Base-by-base conservation (phyloP, 2,888 invertebrate species). In the Aromia moschata region DNA sequence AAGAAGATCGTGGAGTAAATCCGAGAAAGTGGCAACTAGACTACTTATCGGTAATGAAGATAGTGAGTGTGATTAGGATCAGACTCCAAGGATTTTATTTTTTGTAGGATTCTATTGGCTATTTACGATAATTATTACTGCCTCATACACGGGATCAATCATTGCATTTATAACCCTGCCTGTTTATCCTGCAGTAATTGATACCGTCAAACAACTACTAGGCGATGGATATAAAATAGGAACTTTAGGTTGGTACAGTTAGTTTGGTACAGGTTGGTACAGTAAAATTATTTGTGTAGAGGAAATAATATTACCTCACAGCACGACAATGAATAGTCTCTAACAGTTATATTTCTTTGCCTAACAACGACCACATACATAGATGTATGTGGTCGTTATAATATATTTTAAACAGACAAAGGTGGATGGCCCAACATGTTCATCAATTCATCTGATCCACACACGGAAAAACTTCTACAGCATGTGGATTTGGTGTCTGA, bases 151-250 rank as follows among this genome's bases (percentile, higher is more conserved):
- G 0, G 91, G 92, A 1, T 92, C 91, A 0, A 92, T 93, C 17
- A 92, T 93, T 73, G 92, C 92, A 0, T 93, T 92, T 77, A 92
- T 93, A 5, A 92, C 92, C 0, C 77, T 92, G 45, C 92, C 92
- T 0, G 83, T 89, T 0, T 91, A 87, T 79, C 92, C 92, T 0
- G 85, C 86, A 64, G 90, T 91, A 0, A 84, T 91, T 2, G 91
- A 93, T 71, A 86, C 87, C 0, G 85, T 89, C 1, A 72, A 84
- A 40, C 88, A 92, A 74, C 77, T 93, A 3, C 70, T 90, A 4
- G 81, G 83, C 2, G 85, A 89, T 44, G 87, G 88, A 72, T 92
- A 87, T 77, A 84, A 87, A 69, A 84, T 92, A 55, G 91, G 90
- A 30, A 90, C 90, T 16, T 80, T 92, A 66, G 88, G 91, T 90